Percentiles rank a stretch among this genome's conserved stretches.
These are phyloP conservation scores for Corythornis leucogaster DNA, from an alignment of 2,797 vertebrate genomes.

Conservation along the genomic window DNA sequence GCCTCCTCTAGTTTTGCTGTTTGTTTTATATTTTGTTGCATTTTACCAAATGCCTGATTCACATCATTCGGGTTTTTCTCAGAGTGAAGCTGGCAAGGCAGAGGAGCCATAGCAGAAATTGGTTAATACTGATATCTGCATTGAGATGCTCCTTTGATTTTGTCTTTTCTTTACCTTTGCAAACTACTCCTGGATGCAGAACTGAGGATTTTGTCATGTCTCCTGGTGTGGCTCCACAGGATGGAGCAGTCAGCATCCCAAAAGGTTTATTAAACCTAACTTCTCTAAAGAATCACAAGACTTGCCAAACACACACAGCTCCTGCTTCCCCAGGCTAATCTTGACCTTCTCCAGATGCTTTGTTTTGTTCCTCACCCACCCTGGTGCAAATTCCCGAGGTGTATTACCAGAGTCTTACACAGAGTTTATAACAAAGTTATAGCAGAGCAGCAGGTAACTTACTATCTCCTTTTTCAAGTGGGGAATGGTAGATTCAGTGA, in stretches of 20 bases:
- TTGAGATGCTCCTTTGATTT: neutral
- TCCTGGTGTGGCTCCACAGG: neutral
- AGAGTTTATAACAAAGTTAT: neutral
- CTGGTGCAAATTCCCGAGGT: too few relatives aligned
- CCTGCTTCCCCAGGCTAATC: too few relatives aligned
- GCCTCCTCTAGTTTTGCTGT: neutral
- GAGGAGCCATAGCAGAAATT: neutral
- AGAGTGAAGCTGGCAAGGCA: neutral
- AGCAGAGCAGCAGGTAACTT: neutral
- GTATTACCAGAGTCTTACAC: too few relatives aligned
- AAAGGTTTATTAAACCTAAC: too few relatives aligned
- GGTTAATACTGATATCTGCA: accelerated
- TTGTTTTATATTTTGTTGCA: too few relatives aligned
- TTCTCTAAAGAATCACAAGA: too few relatives aligned
- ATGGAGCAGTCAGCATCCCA: too few relatives aligned
- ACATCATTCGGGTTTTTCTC: neutral
- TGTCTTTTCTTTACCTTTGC: neutral
- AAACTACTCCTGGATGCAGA: neutral
- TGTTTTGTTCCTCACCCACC: too few relatives aligned
- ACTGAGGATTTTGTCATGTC: neutral
- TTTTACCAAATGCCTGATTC: neutral
- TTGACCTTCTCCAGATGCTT: too few relatives aligned
- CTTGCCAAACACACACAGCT: too few relatives aligned
- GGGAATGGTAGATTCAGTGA: neutral
- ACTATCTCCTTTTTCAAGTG: neutral